Evolutionary conservation across 2,797 vertebrate genomes (phyloP).

Genomic region (Gymnocypris eckloni): DNA sequence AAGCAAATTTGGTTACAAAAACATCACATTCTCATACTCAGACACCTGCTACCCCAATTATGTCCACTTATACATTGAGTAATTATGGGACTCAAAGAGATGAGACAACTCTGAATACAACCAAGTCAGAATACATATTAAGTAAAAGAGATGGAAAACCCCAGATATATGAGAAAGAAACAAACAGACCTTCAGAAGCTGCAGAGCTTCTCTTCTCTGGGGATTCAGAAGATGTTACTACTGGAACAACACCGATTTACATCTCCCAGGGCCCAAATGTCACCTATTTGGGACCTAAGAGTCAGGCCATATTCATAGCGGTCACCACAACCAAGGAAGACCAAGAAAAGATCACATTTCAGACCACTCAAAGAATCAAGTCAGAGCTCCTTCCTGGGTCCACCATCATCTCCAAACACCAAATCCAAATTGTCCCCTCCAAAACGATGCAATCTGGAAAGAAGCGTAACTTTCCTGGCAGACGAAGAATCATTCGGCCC

Average conservation of each 20-base stretch:
- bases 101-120: constrained; percentile 55
- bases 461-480: constrained; percentile 74
- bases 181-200: constrained; percentile 56
- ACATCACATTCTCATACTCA: constrained; percentile 50
- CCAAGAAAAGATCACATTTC: constrained; percentile 73
- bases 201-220: constrained; percentile 72
- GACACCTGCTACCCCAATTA: constrained; percentile 34
- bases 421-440: constrained; percentile 69
- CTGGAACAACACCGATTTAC: constrained; percentile 53
- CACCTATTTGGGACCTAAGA: constrained; percentile 67
- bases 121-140: constrained; percentile 43
- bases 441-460: constrained; percentile 71
- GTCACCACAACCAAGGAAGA: constrained; percentile 69
- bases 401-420: constrained; percentile 73
- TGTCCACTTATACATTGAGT: constrained; percentile 54
- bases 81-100: constrained; percentile 59
- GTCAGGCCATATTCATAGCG: constrained; percentile 69
- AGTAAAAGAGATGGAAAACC: constrained; percentile 44
- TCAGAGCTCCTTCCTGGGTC: constrained; percentile 70
- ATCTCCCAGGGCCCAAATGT: constrained; percentile 65
- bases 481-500: constrained; percentile 81
- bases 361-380: constrained; percentile 76
- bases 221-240: constrained; percentile 66
- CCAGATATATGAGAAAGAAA: constrained; percentile 61
- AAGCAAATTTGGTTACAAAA: constrained; percentile 44